phyloP scores from a whole-genome alignment of 2,888 invertebrate species.

The Corbicula japonica region DNA sequence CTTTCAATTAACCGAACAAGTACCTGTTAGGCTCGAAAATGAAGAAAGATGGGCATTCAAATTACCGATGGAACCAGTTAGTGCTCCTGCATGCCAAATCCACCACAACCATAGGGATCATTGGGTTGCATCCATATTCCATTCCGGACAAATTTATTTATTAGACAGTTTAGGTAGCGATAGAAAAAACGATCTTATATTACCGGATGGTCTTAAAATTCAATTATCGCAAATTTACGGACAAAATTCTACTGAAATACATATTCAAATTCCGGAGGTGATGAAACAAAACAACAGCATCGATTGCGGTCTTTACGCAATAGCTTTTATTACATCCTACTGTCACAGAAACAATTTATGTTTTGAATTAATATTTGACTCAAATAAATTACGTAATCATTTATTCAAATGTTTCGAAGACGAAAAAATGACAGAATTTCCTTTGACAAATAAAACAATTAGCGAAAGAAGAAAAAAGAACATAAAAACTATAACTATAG shows the following conservation, averaged over 20 bases:
- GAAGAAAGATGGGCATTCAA: slow-evolving; percentile 19
- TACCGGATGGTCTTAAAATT: slow-evolving; percentile 30
- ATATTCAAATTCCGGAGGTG: slow-evolving; percentile 3
- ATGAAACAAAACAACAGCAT: slow-evolving; percentile 23
- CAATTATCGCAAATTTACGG: slow-evolving; percentile 27
- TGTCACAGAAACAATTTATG: not conserved
- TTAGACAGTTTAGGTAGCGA: slow-evolving; percentile 21
- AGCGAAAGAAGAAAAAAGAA: too few species aligned
- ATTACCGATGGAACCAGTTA: slow-evolving; percentile 3
- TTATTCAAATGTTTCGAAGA: too few species aligned
- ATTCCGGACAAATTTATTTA: slow-evolving; percentile 3
- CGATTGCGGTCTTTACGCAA: slow-evolving; percentile 7
- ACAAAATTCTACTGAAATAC: not conserved
- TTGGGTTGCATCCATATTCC: slow-evolving; percentile 17
- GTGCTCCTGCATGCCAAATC: slow-evolving; percentile 21
- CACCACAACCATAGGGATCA: slow-evolving; percentile 30
- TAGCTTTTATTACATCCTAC: slow-evolving; percentile 2
- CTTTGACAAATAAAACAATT: too few species aligned
- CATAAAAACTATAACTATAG: too few species aligned
- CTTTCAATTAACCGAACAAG: slow-evolving; percentile 25
- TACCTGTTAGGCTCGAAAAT: slow-evolving; percentile 3
- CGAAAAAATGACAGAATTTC: too few species aligned
- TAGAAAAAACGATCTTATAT: slow-evolving; percentile 11
- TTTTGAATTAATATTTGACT: not conserved
- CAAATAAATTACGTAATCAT: too few species aligned